These are phyloP conservation scores for Drosophila ercepeae DNA, from an alignment of 1,140 invertebrate species.

Conservation along the genomic window DNA sequence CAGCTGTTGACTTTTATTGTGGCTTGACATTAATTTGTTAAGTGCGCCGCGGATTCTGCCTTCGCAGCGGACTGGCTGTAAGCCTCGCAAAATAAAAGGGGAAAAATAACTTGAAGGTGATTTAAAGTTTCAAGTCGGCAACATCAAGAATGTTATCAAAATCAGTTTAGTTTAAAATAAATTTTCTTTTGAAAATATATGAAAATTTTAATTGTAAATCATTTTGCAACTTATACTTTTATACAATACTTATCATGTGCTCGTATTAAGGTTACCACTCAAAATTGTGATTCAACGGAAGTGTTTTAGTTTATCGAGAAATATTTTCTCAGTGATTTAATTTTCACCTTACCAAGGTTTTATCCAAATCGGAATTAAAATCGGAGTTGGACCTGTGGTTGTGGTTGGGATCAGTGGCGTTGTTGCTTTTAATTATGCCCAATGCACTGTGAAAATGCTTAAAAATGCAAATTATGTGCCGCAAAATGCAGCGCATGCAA, in stretches of 20 bases:
- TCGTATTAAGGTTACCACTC: no score
- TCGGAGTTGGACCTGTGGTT: conserved; percentile 4
- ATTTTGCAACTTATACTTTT: no score
- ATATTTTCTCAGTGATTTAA: background rate
- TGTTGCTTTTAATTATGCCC: conserved; percentile 70
- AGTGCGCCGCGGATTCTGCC: conserved; percentile 59
- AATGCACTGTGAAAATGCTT: conserved; percentile 77
- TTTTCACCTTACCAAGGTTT: background rate
- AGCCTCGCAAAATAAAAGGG: conserved; percentile 14
- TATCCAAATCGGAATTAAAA: background rate
- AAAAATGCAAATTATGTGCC: conserved; percentile 78
- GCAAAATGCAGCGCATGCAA: conserved; percentile 71
- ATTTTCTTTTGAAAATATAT: no score
- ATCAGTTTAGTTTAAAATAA: no score
- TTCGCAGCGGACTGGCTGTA: background rate
- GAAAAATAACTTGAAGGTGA: no score
- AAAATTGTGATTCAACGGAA: no score
- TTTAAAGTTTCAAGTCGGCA: no score
- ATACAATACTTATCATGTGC: no score
- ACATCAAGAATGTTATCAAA: no score
- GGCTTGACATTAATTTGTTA: conserved; percentile 82
- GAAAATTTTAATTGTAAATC: no score
- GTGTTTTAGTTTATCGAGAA: no score
- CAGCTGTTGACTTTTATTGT: conserved; percentile 82
- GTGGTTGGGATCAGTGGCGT: background rate